phyloP scores from a whole-genome alignment of 2,113 vertebrate genomes.

The Lepus americanus region DNA sequence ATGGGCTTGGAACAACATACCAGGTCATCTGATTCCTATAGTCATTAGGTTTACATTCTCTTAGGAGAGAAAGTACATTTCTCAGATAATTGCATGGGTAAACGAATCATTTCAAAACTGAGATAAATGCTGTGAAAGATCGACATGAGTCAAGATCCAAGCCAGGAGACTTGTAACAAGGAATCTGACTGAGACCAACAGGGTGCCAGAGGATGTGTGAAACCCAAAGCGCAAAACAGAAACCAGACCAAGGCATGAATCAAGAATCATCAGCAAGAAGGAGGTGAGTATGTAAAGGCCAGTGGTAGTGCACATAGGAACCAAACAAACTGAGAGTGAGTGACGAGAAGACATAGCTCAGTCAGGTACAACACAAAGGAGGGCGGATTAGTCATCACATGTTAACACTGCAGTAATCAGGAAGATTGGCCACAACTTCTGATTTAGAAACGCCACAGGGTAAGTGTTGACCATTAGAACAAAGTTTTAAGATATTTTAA shows the following conservation, averaged over 20 bases:
- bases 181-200: not conserved
- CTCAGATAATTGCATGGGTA: not conserved
- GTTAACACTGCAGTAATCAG: not conserved
- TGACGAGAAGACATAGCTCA: not conserved
- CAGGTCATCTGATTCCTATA: not conserved
- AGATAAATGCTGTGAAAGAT: not conserved
- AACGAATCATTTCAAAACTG: slow-evolving; percentile 38
- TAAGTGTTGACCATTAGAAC: not conserved
- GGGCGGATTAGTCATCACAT: not conserved
- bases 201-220: not conserved
- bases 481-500: slow-evolving; percentile 17
- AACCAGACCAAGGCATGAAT: not conserved
- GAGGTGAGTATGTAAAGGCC: not conserved
- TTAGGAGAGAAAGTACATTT: not conserved
- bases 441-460: not conserved
- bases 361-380: not conserved
- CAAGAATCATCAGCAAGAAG: not conserved
- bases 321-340: no score
- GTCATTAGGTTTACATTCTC: not conserved
- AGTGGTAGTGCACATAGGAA: not conserved
- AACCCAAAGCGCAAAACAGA: not conserved
- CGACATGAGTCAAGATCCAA: not conserved
- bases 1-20: not conserved
- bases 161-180: not conserved
- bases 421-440: not conserved